Percentiles rank a stretch among this genome's conserved stretches.
Conservation (phyloP, 1,140 invertebrate genomes). For the Nasonia giraulti region DNA sequence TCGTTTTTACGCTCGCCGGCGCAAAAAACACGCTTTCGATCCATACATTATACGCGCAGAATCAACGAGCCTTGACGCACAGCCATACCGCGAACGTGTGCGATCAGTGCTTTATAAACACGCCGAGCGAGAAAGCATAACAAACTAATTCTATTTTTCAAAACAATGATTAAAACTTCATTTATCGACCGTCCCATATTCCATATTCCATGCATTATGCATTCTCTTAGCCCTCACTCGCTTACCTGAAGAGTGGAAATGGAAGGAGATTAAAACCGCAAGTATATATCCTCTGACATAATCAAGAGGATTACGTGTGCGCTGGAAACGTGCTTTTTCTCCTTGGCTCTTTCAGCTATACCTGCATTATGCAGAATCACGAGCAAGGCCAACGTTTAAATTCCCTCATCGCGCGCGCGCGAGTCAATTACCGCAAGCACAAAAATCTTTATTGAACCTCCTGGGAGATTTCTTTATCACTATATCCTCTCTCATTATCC, state of each 20-base stretch:
- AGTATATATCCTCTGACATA: neutral
- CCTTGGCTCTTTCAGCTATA: neutral
- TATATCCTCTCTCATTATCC: neutral
- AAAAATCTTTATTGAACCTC: neutral
- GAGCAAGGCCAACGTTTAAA: neutral
- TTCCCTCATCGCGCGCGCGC: neutral
- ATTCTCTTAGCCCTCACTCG: neutral
- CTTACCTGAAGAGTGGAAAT: neutral
- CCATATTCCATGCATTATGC: neutral
- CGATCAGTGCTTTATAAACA: neutral
- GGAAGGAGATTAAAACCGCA: neutral
- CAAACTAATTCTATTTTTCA: too few relatives aligned
- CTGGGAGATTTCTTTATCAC: neutral
- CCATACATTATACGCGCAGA: constrained; percentile 12
- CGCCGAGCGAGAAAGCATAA: too few relatives aligned
- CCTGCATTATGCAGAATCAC: neutral
- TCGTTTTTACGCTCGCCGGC: constrained; percentile 40
- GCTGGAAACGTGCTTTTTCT: too few relatives aligned
- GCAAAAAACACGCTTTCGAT: constrained; percentile 11
- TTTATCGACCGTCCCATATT: neutral
- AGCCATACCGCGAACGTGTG: neutral
- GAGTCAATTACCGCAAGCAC: neutral
- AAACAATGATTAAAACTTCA: too few relatives aligned
- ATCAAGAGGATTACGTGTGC: neutral
- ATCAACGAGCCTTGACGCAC: constrained; percentile 18